Base-by-base conservation (phyloP, 2,888 invertebrate genomes). In the Leucophenga maculata region DNA sequence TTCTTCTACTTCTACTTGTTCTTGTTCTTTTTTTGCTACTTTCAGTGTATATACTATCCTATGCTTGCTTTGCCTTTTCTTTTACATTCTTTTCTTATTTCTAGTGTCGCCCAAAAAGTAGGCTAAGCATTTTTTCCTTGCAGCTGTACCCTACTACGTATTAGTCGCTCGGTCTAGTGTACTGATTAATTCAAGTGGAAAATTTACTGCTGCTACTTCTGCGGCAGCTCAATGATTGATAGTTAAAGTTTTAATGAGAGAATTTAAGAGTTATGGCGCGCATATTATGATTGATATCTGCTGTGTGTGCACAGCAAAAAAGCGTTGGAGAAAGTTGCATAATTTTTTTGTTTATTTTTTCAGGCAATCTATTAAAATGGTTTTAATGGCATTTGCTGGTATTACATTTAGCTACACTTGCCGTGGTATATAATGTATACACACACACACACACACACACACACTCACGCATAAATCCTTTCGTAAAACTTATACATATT, bases 261-360 rank as follows among this genome's bases (percentile, higher is more conserved):
- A 14, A 6, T 26, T 64, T n/a, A 64, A 64, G 62, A 48, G 22
- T 64, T 20, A 46, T 62, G 60, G 6, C 60, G 14, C 26, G 26
- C 16, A 62, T 16, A 62, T 64, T 64, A 64, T 64, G 62, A 64
- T 64, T 64, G 46, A 64, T 64, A 22, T 44, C 9, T 50, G 9
- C 13, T 16, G 8, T 16, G 18, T 16, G 1, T 13, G 16, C 20
- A 9, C 14, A 16, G 16, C 18, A 9, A 18, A 52, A 13, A 9
- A 9, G 13, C n/a, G n/a, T n/a, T n/a, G 18, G 8, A 39, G 8
- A 39, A 39, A 39, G 8, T 39, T 11, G 39, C 3, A 11, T 39
- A 39, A 6, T 11, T 39, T 39, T 39, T 39, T 39, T 39, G 39
- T 39, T 39, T n/a, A n/a, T n/a, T n/a, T n/a, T n/a, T 32, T 3